Evolutionary conservation across 2,797 vertebrate species (phyloP).

Genomic region (Lerista edwardsae): DNA sequence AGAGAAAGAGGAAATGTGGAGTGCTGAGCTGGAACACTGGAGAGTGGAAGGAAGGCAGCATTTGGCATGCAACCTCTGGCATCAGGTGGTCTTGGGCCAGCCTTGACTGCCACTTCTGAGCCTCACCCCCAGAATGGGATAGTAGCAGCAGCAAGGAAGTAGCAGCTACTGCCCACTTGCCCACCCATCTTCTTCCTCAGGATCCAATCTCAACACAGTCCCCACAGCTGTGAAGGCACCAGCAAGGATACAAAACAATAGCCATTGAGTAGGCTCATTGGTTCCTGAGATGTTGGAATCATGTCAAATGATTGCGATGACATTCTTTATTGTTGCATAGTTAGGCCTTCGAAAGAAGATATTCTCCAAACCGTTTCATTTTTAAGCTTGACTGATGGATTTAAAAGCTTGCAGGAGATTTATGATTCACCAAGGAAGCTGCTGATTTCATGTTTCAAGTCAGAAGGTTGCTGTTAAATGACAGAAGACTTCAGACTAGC

Average conservation of each 20-base stretch:
- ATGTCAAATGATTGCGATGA: too few relatives aligned
- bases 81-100: too few relatives aligned
- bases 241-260: neutral
- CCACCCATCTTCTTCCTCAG: neutral
- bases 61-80: too few relatives aligned
- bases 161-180: neutral
- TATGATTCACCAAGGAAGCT: conserved; percentile 82
- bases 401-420: conserved; percentile 89
- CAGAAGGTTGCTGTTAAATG: conserved; percentile 77
- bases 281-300: too few relatives aligned
- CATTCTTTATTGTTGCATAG: conserved; percentile 57
- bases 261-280: neutral
- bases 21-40: too few relatives aligned
- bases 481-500: conserved; percentile 74
- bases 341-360: conserved; percentile 75
- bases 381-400: conserved; percentile 86
- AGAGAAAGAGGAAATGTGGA: too few relatives aligned
- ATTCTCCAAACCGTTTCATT: conserved; percentile 87
- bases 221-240: neutral
- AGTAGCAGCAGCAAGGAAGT: neutral
- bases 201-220: neutral
- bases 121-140: neutral
- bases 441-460: conserved; percentile 82
- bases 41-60: too few relatives aligned
- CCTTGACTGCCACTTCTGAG: too few relatives aligned